phyloP scores from a whole-genome alignment of 2,888 invertebrate species.

The Tenthredo notha region DNA sequence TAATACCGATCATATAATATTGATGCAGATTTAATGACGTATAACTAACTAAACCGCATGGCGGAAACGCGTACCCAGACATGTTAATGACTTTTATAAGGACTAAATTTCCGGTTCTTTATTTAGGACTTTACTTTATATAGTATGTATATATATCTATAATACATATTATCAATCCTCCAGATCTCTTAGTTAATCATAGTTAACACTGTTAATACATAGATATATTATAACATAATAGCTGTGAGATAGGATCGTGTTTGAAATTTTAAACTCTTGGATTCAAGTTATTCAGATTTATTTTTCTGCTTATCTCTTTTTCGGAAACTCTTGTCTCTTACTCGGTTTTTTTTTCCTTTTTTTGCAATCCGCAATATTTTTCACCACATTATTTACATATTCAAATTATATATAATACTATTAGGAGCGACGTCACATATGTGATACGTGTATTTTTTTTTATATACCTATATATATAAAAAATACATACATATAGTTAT shows the following conservation, averaged over 20 bases:
- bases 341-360: not conserved
- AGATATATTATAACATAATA: not conserved
- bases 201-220: not conserved
- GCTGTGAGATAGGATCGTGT: not conserved
- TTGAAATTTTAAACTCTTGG: not conserved
- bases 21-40: not conserved
- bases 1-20: not conserved
- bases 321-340: not conserved
- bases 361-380: not conserved
- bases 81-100: constrained; percentile 31
- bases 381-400: not conserved
- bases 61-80: constrained; percentile 25
- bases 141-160: no score
- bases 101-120: constrained; percentile 5
- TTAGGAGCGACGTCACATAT: no score
- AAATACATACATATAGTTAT: constrained; percentile 28
- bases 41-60: not conserved
- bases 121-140: not conserved
- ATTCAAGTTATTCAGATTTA: not conserved
- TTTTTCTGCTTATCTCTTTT: not conserved
- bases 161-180: not conserved
- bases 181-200: not conserved
- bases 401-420: not conserved
- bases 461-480: not conserved
- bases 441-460: not conserved